A percentile compares a stretch with the other conserved stretches of the same genome.
Conservation (phyloP, 2,888 invertebrate species). For the Philereme vetulata region DNA sequence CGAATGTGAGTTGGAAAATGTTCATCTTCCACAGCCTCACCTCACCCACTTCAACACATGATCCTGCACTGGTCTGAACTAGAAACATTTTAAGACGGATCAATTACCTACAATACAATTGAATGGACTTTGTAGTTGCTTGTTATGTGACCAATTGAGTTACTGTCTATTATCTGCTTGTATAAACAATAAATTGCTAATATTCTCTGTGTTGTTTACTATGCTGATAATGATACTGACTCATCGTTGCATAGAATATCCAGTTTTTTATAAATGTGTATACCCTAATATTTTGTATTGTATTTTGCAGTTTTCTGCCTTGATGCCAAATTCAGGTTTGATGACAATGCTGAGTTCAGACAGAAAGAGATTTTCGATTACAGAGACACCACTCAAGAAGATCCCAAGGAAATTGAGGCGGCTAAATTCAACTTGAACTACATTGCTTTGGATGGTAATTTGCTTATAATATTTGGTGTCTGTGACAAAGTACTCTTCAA, state of each 20-base stretch:
- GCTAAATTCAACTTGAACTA: constrained; percentile 96
- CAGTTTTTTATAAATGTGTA: no score
- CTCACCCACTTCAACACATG: no score
- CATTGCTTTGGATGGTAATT: constrained; percentile 94
- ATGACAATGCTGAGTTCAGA: constrained; percentile 96
- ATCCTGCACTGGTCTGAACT: no score
- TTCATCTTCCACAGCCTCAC: no score
- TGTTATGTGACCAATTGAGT: constrained; percentile 3
- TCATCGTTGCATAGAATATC: no score
- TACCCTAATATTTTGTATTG: neutral
- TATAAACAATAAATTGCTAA: neutral
- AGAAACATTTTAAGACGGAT: constrained; percentile 17
- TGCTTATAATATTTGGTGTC: no score
- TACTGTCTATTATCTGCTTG: neutral
- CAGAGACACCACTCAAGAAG: constrained; percentile 96
- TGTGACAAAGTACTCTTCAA: no score
- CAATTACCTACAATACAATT: constrained; percentile 15
- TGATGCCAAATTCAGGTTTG: constrained; percentile 97
- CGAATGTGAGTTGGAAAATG: constrained; percentile 81
- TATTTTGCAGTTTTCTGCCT: constrained; percentile 90
- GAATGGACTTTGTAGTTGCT: constrained; percentile 21
- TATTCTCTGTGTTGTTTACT: no score
- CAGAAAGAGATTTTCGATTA: constrained; percentile 94
- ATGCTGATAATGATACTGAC: no score
- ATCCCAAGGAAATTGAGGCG: constrained; percentile 95